phyloP scores from a whole-genome alignment of 2,797 vertebrate species.

The Phataginus tricuspis region DNA sequence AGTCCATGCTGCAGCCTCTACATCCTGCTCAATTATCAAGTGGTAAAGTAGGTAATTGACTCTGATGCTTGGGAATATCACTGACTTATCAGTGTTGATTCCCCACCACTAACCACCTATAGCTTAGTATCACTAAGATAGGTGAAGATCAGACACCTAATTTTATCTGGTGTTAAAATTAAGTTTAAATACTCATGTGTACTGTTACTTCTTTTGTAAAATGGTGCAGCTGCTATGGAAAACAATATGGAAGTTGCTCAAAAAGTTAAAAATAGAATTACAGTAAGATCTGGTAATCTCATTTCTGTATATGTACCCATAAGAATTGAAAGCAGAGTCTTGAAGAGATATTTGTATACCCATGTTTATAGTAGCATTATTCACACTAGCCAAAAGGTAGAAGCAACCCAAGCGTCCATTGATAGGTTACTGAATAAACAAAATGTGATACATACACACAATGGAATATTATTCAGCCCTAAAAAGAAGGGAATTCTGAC shows the following conservation, averaged over 20 bases:
- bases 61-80: background rate
- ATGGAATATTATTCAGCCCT: background rate
- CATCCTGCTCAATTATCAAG: background rate
- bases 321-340: background rate
- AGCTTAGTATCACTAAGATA: background rate
- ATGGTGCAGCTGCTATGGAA: background rate
- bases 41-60: background rate
- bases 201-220: background rate
- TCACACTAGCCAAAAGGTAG: background rate
- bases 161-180: background rate
- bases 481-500: background rate
- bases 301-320: background rate
- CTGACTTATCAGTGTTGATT: background rate
- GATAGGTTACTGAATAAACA: background rate
- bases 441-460: background rate
- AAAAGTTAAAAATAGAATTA: background rate
- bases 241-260: background rate
- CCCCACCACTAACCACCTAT: accelerated
- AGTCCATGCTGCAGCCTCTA: background rate
- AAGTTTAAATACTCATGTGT: background rate
- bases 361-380: background rate
- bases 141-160: background rate
- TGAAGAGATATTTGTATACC: background rate
- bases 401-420: background rate
- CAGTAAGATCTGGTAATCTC: background rate